Conservation (phyloP, 2,888 invertebrate species). For the Temnothorax ravouxi region DNA sequence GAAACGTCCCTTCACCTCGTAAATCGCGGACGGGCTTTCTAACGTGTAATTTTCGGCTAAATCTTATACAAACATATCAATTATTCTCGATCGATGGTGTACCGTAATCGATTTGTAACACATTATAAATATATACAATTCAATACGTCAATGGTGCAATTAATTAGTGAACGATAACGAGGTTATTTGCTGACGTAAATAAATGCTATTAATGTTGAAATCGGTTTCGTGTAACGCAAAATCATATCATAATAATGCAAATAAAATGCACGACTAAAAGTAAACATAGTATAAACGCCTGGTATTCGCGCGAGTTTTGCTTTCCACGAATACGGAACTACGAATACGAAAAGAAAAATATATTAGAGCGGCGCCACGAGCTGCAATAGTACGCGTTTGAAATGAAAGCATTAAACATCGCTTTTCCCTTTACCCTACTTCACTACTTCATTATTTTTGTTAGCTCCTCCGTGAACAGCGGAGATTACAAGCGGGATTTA, state of each 20-base stretch:
- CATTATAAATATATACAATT: conserved; percentile 25
- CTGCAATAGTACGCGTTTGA: conserved; percentile 14
- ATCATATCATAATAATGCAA: not conserved
- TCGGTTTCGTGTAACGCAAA: not conserved
- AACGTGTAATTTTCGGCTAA: conserved; percentile 31
- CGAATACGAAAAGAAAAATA: conserved; percentile 11
- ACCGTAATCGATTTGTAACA: not conserved
- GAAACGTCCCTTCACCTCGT: conserved; percentile 47
- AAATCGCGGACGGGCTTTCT: conserved; percentile 40
- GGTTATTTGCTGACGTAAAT: not conserved
- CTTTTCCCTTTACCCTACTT: not conserved
- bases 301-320: not conserved
- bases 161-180: not conserved
- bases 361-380: not conserved
- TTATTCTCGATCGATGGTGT: conserved; percentile 1
- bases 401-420: conserved; percentile 9
- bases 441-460: conserved; percentile 20
- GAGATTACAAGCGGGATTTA: not conserved
- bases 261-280: conserved; percentile 1
- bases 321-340: not conserved
- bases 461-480: not conserved
- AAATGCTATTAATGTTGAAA: not conserved
- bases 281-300: not conserved
- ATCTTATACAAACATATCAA: conserved; percentile 37
- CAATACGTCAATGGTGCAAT: not conserved